Evolutionary conservation across 2,113 vertebrate species (phyloP), one percentile per base, ranked within the genome.

Genomic region (Phrynosoma blainvillii): DNA sequence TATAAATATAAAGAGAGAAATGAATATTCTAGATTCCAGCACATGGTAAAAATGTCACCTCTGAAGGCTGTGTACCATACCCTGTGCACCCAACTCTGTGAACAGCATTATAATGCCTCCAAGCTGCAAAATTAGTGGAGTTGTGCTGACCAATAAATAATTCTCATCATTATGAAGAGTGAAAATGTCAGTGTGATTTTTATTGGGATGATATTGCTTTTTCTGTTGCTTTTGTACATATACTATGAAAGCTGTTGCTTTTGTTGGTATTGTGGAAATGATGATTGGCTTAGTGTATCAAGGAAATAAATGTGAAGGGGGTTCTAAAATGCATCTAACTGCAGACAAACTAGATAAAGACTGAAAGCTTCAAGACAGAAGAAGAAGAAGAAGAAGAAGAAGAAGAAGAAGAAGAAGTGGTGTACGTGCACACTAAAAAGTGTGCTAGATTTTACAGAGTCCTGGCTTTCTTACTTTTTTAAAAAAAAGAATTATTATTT

Each of bases 161-260:
- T 1, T 12, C 68, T 11, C 5, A 65, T 82, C 36, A 66, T 84
- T 59, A 68, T 66, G 54, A 66, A 65, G 68, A 84, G 65, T 32
- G 42, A 79, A 70, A 88, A 79, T 84, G 65, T 84, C 77, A 87
- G 25, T 59, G 75, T 79, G 54, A 52, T 73, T 40, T 65, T 84
- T 84, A 36, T 16, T 20, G 4, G 52, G 10, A 11, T 36, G 18
- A 32, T 47, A 10, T 42, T 42, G 2, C 1, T 20, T 71, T 52
- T 27, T 40, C 47, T n/a, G 7, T 65, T 84, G 23, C 23, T 85
- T 62, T 62, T 65, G 13, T 10, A 65, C 56, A 42, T 36, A 13
- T 0, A 32, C 40, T 52, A 2, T 36, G 30, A 20, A 83, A 18
- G 27, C 32, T 76, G 77, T 71, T 83, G 27, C 30, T 89, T n/a